phyloP scores from a whole-genome alignment of 2,797 vertebrate species.

The Pseudomugil tenellus region DNA sequence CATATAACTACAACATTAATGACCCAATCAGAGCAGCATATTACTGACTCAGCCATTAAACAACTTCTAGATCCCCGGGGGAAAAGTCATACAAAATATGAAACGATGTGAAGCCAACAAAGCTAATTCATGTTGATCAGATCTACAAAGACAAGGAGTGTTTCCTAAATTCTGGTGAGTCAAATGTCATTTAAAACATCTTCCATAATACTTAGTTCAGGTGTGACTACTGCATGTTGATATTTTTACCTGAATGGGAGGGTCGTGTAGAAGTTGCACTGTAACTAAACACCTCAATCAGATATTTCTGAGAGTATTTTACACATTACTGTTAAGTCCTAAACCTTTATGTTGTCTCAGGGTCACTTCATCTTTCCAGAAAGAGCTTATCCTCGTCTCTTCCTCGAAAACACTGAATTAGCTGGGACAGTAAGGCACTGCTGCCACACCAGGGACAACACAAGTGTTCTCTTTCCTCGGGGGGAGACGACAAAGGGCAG shows the following conservation, averaged over 20 bases:
- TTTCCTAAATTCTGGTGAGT: slow-evolving; percentile 25
- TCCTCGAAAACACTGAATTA: slow-evolving; percentile 73
- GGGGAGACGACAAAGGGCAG: slow-evolving; percentile 82
- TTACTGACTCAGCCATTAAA: slow-evolving; percentile 46
- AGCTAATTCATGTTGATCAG: slow-evolving; percentile 16
- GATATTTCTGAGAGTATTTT: too few species aligned
- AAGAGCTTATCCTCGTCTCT: slow-evolving; percentile 45
- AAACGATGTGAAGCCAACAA: slow-evolving; percentile 15
- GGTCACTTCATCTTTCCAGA: slow-evolving; percentile 29
- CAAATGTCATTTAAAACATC: background rate
- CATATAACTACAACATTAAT: slow-evolving; percentile 58
- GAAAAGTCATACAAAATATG: slow-evolving; percentile 28
- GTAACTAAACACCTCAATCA: background rate
- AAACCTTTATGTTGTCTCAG: slow-evolving; percentile 33
- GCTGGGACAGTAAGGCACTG: slow-evolving; percentile 65
- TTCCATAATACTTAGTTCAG: slow-evolving; percentile 10
- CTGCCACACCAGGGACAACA: slow-evolving; percentile 46
- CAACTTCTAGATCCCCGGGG: slow-evolving; percentile 41
- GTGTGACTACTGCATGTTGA: slow-evolving; percentile 2
- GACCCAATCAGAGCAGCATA: slow-evolving; percentile 47
- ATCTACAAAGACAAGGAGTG: slow-evolving; percentile 26
- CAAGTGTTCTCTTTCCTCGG: slow-evolving; percentile 51
- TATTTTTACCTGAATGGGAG: background rate
- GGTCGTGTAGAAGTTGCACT: background rate
- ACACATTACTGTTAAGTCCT: slow-evolving; percentile 7